Evolutionary conservation across 2,888 invertebrate genomes (phyloP), one percentile per base, ranked within the genome.

Genomic region (Melangyna quadrimaculata): DNA sequence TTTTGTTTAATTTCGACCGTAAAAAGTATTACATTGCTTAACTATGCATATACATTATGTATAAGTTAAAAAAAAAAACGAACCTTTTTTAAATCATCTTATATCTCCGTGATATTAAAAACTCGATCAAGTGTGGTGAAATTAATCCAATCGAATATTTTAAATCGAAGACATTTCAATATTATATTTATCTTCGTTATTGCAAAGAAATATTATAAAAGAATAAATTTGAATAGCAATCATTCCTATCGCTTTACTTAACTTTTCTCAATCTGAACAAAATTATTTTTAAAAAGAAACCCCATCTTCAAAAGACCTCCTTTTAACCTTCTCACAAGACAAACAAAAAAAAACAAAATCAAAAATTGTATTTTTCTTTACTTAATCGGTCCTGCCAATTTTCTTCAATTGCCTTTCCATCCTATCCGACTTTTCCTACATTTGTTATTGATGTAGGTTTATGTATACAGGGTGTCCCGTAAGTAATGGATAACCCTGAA

Each of bases 321-420:
- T 53, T 55, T 55, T 61, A 8, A 51, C 19, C 12, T 40, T 43
- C 32, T 32, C 8, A 14, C 14, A 1, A 12, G 0, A 14, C 1
- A 7, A 51, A 40, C 14, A 24, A 24, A 27, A 74, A 80, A 19
- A 32, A 37, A 75, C 14, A 27, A 19, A 32, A 29, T 55, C 22
- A 67, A 22, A 72, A 35, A 45, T 73, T 69, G 24, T 67, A 69
- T 69, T 77, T 77, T 71, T 48, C 40, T 77, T 80, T 75, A 63
- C 63, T 55, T 81, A 81, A 77, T 77, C 70, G 65, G 29, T 48
- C 65, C 55, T 57, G 32, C 65, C 65, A 45, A 32, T 65, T 0
- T 29, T 24, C 48, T 32, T 32, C 69, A 29, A 51, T 43, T 61
- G 53, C 40, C 40, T 37, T 57, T 24, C 69, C 17, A n/a, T 55